Percentiles rank a stretch among this genome's conserved stretches.
These are phyloP conservation scores for Machaerirhynchus nigripectus DNA, from an alignment of 2,113 vertebrate genomes.

Conservation along the genomic window DNA sequence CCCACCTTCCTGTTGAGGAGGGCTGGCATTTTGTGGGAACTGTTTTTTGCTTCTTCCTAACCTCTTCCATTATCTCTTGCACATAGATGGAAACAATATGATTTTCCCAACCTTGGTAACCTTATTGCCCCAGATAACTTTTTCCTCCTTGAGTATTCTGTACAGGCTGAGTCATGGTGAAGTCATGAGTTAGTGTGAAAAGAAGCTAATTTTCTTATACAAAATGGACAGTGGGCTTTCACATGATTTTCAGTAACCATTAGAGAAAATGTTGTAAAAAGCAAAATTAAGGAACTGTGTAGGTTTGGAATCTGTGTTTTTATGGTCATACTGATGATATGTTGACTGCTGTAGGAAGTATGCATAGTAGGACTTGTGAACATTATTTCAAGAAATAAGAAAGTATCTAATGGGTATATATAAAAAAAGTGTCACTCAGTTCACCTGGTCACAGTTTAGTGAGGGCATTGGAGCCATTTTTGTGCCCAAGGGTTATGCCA, in stretches of 20 bases:
- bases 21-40: slow-evolving; percentile 20
- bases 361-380: background rate
- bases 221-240: background rate
- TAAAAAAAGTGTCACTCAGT: background rate
- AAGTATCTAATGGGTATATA: background rate
- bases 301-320: background rate
- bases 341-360: background rate
- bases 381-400: background rate
- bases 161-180: background rate
- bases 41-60: slow-evolving; percentile 17
- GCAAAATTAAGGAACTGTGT: background rate
- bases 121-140: background rate
- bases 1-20: background rate
- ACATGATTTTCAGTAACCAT: background rate
- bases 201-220: background rate
- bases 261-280: background rate
- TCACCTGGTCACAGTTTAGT: background rate
- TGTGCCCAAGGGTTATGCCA: background rate
- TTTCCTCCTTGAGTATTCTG: background rate
- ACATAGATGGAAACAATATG: background rate
- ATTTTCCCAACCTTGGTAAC: background rate
- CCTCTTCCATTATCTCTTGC: background rate
- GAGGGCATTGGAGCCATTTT: background rate
- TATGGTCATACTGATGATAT: background rate
- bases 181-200: background rate